Evolutionary conservation across 2,797 vertebrate species (phyloP), one percentile per base, ranked within the genome.

Genomic region (Paramormyrops hopkinsi): DNA sequence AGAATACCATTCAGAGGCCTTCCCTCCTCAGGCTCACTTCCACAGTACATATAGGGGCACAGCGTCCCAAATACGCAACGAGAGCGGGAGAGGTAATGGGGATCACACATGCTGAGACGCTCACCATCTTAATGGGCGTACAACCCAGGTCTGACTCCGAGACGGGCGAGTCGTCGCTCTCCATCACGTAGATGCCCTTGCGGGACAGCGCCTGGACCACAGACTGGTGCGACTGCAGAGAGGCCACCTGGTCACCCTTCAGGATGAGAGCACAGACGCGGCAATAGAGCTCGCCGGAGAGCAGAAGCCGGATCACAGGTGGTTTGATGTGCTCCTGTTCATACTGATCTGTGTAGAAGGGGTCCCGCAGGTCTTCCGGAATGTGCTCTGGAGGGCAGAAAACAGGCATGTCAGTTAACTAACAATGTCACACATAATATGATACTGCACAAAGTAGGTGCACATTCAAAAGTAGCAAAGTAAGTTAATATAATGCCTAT

Each of bases 311-410:
- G 93, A 97, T 97, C 90, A 99, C 97, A 0, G 98, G 99, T 0
- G 99, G 99, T 73, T 99, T 99, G 91, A 99, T 99, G 93, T 99
- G 99, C 86, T 99, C 98, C 94, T 99, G 98, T 89, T 99, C 97
- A 1, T 99, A 99, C 91, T 99, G 99, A 90, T 99, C 99, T 11
- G 97, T 96, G 95, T 99, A 99, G 91, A 99, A 99, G 0, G 98
- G 98, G 93, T 99, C 98, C 93, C 97, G 95, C 92, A 99, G 94
- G 90, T 99, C 98, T 92, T 98, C 98, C 0, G 99, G 99, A 94
- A 99, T 97, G 90, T 99, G 97, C 92, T 99, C 99, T 99, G 95
- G 0, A 25, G 3, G 8, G 17, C 37, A 88, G 50, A 4, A 44
- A 19, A 19, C 5, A 82, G 59, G 17, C 19, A 29, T 12, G 56